phyloP scores from a whole-genome alignment of 2,113 vertebrate genomes.

The Ginglymostoma cirratum region DNA sequence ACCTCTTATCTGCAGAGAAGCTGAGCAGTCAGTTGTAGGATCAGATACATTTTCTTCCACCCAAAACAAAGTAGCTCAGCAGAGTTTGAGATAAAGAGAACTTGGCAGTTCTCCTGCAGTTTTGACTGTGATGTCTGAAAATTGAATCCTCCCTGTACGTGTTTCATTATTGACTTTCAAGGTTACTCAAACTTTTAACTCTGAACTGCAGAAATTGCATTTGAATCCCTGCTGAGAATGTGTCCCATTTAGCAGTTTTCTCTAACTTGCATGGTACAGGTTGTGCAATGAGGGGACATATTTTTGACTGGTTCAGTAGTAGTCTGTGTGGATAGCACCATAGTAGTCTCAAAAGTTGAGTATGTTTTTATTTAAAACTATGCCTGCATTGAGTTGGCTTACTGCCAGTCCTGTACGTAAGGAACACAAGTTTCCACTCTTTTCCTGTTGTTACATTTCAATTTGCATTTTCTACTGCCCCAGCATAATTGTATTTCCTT shows the following conservation, averaged over 20 bases:
- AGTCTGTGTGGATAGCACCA: too few relatives aligned
- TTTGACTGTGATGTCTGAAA: slow-evolving; percentile 29
- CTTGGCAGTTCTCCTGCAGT: slow-evolving; percentile 22
- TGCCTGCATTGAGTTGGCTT: background rate
- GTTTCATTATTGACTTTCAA: slow-evolving; percentile 15
- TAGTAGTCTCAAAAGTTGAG: background rate
- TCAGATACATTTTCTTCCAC: slow-evolving; percentile 19
- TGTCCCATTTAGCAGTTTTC: background rate
- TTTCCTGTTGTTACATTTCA: background rate
- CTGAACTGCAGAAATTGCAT: background rate
- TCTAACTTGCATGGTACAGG: too few relatives aligned
- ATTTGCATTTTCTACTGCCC: background rate
- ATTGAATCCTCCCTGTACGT: background rate
- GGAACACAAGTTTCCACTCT: background rate
- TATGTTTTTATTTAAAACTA: background rate
- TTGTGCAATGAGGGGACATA: background rate
- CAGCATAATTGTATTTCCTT: background rate
- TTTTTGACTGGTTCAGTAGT: background rate
- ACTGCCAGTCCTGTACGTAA: background rate
- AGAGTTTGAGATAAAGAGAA: slow-evolving; percentile 17
- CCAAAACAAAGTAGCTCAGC: slow-evolving; percentile 33
- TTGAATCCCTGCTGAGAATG: background rate
- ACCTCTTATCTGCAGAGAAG: slow-evolving; percentile 22
- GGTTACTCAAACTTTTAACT: slow-evolving; percentile 12
- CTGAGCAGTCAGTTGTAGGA: slow-evolving; percentile 26